Evolutionary conservation across 2,113 vertebrate species (phyloP), one percentile per base, ranked within the genome.

Genomic region (Cromileptes altivelis): DNA sequence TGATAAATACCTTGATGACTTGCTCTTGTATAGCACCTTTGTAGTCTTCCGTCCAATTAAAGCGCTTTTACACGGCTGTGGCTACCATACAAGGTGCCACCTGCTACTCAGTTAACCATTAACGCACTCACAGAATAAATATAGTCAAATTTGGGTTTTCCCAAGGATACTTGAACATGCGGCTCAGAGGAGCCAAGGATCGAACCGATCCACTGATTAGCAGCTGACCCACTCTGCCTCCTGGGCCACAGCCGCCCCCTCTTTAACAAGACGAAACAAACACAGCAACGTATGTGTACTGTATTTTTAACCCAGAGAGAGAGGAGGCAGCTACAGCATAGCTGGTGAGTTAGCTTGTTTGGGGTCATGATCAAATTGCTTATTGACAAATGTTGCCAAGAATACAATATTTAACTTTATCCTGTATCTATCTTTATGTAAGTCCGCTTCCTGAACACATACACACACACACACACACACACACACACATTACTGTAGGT

Each of bases 311-410:
- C 27, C 14, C 21, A 67, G 25, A 75, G 33, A 69, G 57, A 70
- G 4, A 50, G 30, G 61, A 52, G 57, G 53, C 12, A 19, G 62
- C 37, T 23, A 49, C 6, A 73, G 13, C 21, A 18, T 11, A 30
- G 78, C 52, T 57, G 45, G 65, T 79, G 78, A 80, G 75, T 61
- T 49, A 80, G 72, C 61, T 65, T 37, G 60, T 82, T 78, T 78
- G 55, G 42, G 76, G 76, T 88, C 76, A 68, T 33, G 10, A 69
- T 84, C 50, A 87, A 78, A 88, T 63, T 61, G 55, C 50, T 80
- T 80, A 57, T 67, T 77, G 74, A 70, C 23, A 72, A 77, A 80
- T 80, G 72, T 85, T 81, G 60, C 62, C 69, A 53, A 68, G 61
- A 50, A 81, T 55, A 78, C 62, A 72, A 70, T 45, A 67, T 52